Evolutionary conservation across 2,113 vertebrate species (phyloP).

Genomic region (Sitta europaea): DNA sequence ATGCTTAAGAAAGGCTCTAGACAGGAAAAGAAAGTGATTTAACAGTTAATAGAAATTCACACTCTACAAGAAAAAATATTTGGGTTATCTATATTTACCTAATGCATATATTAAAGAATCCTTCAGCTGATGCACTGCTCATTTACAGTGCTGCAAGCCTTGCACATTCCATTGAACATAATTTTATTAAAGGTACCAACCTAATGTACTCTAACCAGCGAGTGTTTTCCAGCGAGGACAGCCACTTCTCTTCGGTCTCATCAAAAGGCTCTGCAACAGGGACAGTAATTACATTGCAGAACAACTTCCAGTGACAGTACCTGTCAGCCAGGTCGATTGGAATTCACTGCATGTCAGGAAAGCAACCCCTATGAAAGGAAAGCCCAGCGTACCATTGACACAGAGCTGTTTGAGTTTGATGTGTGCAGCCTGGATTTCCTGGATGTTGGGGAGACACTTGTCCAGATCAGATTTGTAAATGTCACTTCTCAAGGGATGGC

Average conservation of each 20-base stretch:
- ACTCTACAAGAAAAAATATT: not conserved
- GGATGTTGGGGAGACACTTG: constrained; percentile 85
- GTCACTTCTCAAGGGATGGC: constrained; percentile 88
- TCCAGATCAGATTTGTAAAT: constrained; percentile 87
- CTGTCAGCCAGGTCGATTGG: not conserved
- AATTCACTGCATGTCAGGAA: not conserved
- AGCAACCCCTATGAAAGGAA: not conserved
- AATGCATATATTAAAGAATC: not conserved
- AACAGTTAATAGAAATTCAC: not conserved
- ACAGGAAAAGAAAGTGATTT: not conserved
- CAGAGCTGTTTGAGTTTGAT: constrained; percentile 87
- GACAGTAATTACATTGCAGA: not conserved
- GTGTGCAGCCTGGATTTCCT: constrained; percentile 88
- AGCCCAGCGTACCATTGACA: constrained; percentile 82
- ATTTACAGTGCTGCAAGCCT: not conserved
- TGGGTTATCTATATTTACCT: not conserved
- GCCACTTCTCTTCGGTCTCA: constrained; percentile 94
- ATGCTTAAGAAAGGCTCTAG: constrained; percentile 85
- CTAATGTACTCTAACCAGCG: constrained; percentile 92
- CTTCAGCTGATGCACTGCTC: not conserved
- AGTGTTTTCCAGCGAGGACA: constrained; percentile 88
- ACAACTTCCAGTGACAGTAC: not conserved
- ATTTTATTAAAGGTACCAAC: constrained; percentile 62
- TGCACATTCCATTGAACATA: not conserved
- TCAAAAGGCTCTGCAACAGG: constrained; percentile 84